Evolutionary conservation across 2,113 vertebrate species (phyloP).

Genomic region (Aldabrachelys gigantea): DNA sequence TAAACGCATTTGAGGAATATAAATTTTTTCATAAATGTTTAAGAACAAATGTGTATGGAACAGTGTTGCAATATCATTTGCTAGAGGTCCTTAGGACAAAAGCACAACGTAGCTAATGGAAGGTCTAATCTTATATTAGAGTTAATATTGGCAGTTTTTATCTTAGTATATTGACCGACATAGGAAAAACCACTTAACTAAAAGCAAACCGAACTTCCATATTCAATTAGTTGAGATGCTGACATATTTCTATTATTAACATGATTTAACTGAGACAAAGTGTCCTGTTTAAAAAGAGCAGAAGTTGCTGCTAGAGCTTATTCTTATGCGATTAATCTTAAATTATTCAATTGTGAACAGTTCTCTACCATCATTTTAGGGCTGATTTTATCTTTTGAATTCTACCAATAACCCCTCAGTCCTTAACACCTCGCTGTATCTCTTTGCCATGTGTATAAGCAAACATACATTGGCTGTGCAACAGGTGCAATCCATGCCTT

Average conservation of each 20-base stretch:
- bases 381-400: too few species aligned
- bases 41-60: neutral
- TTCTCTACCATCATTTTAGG: too few species aligned
- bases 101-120: neutral
- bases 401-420: too few species aligned
- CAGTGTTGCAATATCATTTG: neutral
- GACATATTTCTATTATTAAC: neutral
- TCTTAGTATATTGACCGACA: neutral
- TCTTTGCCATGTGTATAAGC: neutral
- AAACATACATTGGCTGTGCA: neutral
- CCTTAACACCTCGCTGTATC: too few species aligned
- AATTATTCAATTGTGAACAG: too few species aligned
- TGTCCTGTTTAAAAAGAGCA: neutral
- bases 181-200: neutral
- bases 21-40: neutral
- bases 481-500: neutral
- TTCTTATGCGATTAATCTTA: too few species aligned
- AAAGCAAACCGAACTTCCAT: neutral
- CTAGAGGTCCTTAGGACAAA: neutral
- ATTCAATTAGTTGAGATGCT: neutral
- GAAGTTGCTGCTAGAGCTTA: too few species aligned
- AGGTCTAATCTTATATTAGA: neutral
- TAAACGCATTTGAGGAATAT: neutral
- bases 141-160: neutral
- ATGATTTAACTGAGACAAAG: neutral